Percentiles rank a stretch among this genome's conserved stretches.
phyloP scores from a whole-genome alignment of 2,888 invertebrate genomes.

The Tortricodes alternella region DNA sequence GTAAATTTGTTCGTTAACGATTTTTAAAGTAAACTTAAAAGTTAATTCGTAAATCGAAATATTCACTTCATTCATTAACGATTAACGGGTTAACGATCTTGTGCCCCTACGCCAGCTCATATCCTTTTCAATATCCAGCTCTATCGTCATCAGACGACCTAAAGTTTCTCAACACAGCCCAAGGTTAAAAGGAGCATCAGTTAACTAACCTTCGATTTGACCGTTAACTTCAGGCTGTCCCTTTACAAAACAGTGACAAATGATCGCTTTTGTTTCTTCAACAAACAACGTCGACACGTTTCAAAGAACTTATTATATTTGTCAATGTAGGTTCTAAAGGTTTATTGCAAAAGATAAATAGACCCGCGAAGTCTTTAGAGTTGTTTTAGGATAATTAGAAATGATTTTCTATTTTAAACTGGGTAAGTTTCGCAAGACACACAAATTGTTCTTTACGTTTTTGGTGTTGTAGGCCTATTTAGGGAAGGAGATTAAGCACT shows the following conservation, averaged over 20 bases:
- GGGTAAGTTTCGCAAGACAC: background rate
- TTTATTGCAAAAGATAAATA: background rate
- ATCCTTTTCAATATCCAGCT: background rate
- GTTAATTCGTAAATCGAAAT: too few species aligned
- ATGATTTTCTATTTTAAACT: too few species aligned
- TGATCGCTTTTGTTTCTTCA: constrained; percentile 12
- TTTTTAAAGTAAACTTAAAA: too few species aligned
- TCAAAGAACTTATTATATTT: background rate
- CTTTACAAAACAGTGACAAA: constrained; percentile 18
- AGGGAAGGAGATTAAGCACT: background rate
- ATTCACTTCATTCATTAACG: too few species aligned
- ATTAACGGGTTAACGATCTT: too few species aligned
- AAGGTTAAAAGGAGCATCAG: constrained; percentile 14
- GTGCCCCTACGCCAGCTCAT: too few species aligned
- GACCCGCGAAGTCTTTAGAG: background rate
- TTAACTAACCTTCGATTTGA: constrained; percentile 14
- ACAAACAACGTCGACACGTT: background rate
- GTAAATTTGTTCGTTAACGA: too few species aligned
- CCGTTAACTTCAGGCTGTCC: background rate
- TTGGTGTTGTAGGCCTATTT: background rate
- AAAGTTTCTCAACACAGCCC: constrained; percentile 3
- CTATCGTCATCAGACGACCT: background rate
- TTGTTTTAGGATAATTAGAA: background rate
- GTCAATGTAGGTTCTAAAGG: background rate
- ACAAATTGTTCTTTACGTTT: background rate